Percentiles rank a stretch among this genome's conserved stretches.
Evolutionary conservation across 2,888 invertebrate genomes (phyloP).

Genomic region (Lacanobia wlatinum): DNA sequence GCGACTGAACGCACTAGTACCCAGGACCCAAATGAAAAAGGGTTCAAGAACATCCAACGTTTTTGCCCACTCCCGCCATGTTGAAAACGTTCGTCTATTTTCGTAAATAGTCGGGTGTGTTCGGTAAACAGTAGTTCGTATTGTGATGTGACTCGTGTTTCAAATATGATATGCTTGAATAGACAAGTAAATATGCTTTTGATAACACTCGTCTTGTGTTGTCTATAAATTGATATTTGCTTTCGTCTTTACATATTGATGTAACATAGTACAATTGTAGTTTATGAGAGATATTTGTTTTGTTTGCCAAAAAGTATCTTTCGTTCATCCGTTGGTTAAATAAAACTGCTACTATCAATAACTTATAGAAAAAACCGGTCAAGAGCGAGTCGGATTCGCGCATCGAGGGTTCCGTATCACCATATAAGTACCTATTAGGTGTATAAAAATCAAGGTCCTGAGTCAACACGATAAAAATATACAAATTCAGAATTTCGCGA

Average conservation of each 20-base stretch:
- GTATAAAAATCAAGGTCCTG: too few relatives aligned
- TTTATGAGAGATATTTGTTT: conserved; percentile 3
- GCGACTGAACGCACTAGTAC: conserved; percentile 63
- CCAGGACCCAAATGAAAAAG: conserved; percentile 36
- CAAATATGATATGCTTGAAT: conserved; percentile 26
- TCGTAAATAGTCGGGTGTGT: conserved; percentile 36
- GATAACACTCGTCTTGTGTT: not conserved
- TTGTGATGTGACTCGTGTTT: conserved; percentile 10
- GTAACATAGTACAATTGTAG: not conserved
- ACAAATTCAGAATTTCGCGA: too few relatives aligned
- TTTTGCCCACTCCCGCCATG: conserved; percentile 43
- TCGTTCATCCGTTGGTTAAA: too few relatives aligned
- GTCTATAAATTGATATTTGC: conserved; percentile 16
- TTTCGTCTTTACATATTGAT: conserved; percentile 5
- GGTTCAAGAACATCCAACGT: conserved; percentile 44
- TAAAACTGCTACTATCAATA: too few relatives aligned
- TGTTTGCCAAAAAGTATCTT: not conserved
- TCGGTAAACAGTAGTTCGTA: conserved; percentile 37
- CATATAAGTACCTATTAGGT: too few relatives aligned
- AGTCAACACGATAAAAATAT: too few relatives aligned
- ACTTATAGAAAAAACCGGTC: not conserved
- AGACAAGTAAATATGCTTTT: conserved; percentile 15
- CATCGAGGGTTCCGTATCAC: too few relatives aligned
- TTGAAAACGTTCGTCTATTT: conserved; percentile 44
- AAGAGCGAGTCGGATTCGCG: too few relatives aligned